These are phyloP conservation scores for Pharmacophagus antenor DNA, from an alignment of 2,888 invertebrate genomes.

Conservation along the genomic window DNA sequence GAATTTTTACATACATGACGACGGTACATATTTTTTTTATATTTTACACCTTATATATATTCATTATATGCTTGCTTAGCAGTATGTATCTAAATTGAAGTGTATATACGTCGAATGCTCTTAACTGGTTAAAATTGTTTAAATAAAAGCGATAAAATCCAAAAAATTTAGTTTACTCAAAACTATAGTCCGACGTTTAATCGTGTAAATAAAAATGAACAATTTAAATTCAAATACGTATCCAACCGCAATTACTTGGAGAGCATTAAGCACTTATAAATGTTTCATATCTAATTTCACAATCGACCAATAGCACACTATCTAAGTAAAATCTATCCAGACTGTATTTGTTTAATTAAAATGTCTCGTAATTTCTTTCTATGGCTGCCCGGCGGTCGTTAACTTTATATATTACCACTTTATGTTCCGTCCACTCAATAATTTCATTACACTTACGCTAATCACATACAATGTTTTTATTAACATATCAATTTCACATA, in stretches of 20 bases:
- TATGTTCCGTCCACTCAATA: conserved; percentile 16
- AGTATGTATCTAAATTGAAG: too few relatives aligned
- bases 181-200: background rate
- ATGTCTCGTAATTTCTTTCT: conserved; percentile 18
- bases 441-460: conserved; percentile 12
- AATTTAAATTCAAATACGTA: background rate
- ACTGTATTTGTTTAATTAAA: conserved; percentile 23
- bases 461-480: background rate
- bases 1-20: too few relatives aligned
- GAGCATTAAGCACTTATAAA: background rate
- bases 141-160: too few relatives aligned
- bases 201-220: background rate
- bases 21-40: too few relatives aligned
- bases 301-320: conserved; percentile 12
- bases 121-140: too few relatives aligned
- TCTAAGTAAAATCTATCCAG: conserved; percentile 5
- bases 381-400: conserved; percentile 17
- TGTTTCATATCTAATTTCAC: conserved; percentile 9
- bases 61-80: too few relatives aligned
- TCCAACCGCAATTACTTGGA: background rate
- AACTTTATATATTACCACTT: conserved; percentile 25
- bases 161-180: too few relatives aligned
- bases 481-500: too few relatives aligned
- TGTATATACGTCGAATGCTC: too few relatives aligned
- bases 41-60: too few relatives aligned